These are phyloP conservation scores for Rhabdophis nuchalis DNA, from an alignment of 2,797 vertebrate species.

Conservation along the genomic window DNA sequence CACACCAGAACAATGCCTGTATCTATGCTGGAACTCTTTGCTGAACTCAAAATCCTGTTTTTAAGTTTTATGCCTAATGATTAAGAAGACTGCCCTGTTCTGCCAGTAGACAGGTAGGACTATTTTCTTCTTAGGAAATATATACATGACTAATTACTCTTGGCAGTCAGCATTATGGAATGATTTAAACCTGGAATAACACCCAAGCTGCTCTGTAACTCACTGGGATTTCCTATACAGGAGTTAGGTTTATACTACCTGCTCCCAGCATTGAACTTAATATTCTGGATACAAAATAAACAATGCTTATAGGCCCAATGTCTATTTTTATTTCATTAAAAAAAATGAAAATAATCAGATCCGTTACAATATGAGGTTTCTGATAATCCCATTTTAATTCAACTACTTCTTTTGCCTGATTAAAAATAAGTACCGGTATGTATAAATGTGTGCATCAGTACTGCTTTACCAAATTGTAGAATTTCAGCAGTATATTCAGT, in stretches of 20 bases:
- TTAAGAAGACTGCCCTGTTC: conserved; percentile 10
- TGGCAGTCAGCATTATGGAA: neutral
- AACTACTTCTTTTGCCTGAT: neutral
- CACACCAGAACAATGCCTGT: neutral
- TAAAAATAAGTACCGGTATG: neutral
- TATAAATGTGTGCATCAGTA: neutral
- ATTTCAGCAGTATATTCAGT: neutral
- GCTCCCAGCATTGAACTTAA: neutral
- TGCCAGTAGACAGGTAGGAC: conserved; percentile 5
- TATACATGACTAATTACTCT: neutral
- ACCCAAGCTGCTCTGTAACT: neutral
- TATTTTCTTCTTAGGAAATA: neutral
- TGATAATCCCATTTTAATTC: neutral
- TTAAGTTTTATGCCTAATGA: neutral
- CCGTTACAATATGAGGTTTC: neutral
- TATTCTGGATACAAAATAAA: neutral
- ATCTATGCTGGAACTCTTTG: conserved; percentile 1
- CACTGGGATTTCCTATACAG: neutral
- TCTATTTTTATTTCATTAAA: neutral
- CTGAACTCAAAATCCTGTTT: conserved; percentile 9
- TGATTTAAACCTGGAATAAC: neutral
- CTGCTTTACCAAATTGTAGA: neutral
- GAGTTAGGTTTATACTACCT: neutral
- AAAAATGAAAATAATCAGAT: neutral
- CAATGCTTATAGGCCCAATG: neutral